These are phyloP conservation scores for Cladorhizidae sp. DNA, from an alignment of 37 sponge, comb jelly and placozoan genomes.

Conservation along the genomic window DNA sequence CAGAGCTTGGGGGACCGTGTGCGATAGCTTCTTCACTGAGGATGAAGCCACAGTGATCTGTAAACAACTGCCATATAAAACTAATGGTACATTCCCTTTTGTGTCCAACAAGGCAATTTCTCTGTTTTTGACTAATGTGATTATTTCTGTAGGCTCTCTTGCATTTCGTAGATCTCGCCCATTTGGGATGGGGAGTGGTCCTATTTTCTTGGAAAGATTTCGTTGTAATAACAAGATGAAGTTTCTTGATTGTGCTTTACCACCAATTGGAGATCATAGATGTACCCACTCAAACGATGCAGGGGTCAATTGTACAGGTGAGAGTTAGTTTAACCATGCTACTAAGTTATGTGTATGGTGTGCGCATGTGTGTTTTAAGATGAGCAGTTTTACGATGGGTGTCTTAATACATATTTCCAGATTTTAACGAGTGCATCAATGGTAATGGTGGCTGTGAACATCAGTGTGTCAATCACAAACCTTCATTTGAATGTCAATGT, in stretches of 20 bases:
- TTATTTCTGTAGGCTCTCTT: conserved; percentile 12
- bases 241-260: conserved; percentile 20
- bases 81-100: background rate
- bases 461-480: conserved; percentile 48
- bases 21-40: conserved; percentile 53
- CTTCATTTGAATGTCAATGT: conserved; percentile 56
- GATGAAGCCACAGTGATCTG: conserved; percentile 53
- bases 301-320: conserved; percentile 52
- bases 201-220: conserved; percentile 29
- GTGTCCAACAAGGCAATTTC: no score
- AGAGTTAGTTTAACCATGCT: background rate
- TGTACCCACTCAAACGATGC: conserved; percentile 64
- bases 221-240: background rate
- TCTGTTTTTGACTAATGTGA: background rate
- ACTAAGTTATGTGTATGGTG: background rate
- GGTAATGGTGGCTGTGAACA: conserved; percentile 34
- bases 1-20: conserved; percentile 55
- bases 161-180: background rate
- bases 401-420: conserved; percentile 18
- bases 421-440: conserved; percentile 64
- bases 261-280: conserved; percentile 19
- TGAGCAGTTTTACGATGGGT: no score
- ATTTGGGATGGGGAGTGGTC: conserved; percentile 37
- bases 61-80: conserved; percentile 21
- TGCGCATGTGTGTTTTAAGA: no score